Percentiles rank a stretch among this genome's conserved stretches.
Conservation (phyloP, 2,113 vertebrate genomes). For the Elaphurus davidianus region DNA sequence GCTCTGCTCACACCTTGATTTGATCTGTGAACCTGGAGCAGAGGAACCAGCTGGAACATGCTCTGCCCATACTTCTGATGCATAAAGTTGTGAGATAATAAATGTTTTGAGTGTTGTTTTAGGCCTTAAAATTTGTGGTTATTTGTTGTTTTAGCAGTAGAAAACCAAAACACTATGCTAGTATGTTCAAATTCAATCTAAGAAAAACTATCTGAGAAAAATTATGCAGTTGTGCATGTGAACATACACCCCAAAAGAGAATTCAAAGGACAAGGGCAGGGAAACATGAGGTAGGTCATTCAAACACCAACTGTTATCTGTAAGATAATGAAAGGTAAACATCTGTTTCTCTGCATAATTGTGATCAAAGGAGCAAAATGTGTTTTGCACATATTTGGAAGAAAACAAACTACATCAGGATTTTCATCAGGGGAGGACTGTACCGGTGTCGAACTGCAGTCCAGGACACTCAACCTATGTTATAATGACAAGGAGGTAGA, state of each 20-base stretch:
- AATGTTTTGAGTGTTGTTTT: neutral
- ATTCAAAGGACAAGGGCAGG: slow-evolving; percentile 34
- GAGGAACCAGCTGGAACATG: neutral
- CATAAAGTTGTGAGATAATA: neutral
- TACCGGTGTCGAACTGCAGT: neutral
- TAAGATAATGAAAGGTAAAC: slow-evolving; percentile 58
- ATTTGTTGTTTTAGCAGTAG: neutral
- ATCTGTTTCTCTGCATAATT: slow-evolving; percentile 68
- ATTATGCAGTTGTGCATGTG: neutral
- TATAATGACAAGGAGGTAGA: neutral
- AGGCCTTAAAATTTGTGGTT: neutral
- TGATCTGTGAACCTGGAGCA: neutral
- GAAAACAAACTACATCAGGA: neutral
- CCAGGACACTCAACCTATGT: neutral
- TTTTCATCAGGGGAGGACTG: slow-evolving; percentile 27
- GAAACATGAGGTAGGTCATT: slow-evolving; percentile 6
- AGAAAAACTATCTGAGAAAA: slow-evolving; percentile 13
- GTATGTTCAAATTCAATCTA: neutral
- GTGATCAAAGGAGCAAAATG: slow-evolving; percentile 47
- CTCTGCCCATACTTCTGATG: neutral
- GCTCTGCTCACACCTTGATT: neutral
- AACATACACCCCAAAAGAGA: neutral
- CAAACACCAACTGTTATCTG: slow-evolving; percentile 11
- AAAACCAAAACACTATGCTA: neutral
- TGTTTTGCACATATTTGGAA: slow-evolving; percentile 31